Base-by-base conservation (phyloP, 2,888 invertebrate species). In the Pollenia angustigena region DNA sequence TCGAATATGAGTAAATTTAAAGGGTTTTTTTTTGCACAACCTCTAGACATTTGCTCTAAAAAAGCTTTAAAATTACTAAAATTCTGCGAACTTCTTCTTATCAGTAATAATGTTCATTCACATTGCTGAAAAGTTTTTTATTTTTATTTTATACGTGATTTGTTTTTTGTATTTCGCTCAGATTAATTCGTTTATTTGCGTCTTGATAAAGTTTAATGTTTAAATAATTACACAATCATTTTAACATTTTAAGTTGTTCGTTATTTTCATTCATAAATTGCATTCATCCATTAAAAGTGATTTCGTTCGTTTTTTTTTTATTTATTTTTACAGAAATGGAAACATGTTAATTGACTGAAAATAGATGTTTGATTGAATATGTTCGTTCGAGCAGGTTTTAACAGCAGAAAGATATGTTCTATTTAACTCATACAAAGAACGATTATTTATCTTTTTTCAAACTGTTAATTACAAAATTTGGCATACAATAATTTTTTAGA, bases 211-310 rank as follows among this genome's bases (percentile, higher is more conserved):
- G n/a, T 79, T 60, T 14, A 40, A 18, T 48, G 12, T 58, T 76
- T 50, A 56, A 68, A 66, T 58, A 81, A 81, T 50, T 58, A 50
- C 66, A 54, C 42, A 66, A 74, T 69, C 8, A 71, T 11, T 69
- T 14, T 8, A 32, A 50, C 48, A 68, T 54, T 78, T 44, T 40
- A 16, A 11, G 46, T 56, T 54, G n/a, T 42, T 78, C 40, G 46
- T 56, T 44, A 14, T 52, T 52, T 81, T 56, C 80, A 81, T 81
- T 81, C 80, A 81, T 72, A 72, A 81, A 64, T 40, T 81, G 56
- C 64, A 72, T 56, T 72, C 56, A 82, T 68, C 75, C 68, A 82
- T 68, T 69, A 44, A 75, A 60, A 68, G 32, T 52, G 71, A 71
- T 46, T 72, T 64, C 2, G 3, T 58, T 68, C 32, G 9, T 58